These are phyloP conservation scores for Callosobruchus maculatus DNA, from an alignment of 2,888 invertebrate genomes.

Conservation along the genomic window DNA sequence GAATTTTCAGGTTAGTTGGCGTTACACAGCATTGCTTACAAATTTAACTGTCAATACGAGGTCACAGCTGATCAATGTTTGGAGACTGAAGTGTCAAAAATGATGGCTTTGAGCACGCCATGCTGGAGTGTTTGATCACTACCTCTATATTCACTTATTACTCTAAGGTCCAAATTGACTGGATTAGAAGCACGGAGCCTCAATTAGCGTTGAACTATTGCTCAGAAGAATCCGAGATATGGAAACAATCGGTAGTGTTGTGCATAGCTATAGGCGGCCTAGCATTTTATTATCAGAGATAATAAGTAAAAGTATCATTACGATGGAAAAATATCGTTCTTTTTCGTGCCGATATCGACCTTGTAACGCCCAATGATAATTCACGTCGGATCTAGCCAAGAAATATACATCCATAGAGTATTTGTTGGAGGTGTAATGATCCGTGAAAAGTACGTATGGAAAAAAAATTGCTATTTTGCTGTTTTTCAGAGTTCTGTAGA, in stretches of 20 bases:
- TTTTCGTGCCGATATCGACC: conserved; percentile 16
- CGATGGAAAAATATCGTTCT: conserved; percentile 3
- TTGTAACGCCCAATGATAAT: conserved; percentile 18
- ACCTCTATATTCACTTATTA: too few relatives aligned
- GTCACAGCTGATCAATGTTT: too few relatives aligned
- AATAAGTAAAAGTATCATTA: conserved; percentile 8
- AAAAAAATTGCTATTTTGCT: too few relatives aligned
- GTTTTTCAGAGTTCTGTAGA: too few relatives aligned
- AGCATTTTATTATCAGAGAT: conserved; percentile 5
- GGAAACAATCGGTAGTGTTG: neutral
- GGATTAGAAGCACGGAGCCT: neutral
- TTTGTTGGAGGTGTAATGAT: too few relatives aligned
- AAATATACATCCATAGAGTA: neutral
- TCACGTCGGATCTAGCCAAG: neutral
- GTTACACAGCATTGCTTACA: too few relatives aligned
- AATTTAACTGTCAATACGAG: too few relatives aligned
- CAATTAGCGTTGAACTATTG: conserved; percentile 9
- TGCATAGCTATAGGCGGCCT: neutral
- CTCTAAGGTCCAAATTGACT: neutral
- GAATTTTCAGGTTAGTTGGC: too few relatives aligned
- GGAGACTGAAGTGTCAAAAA: too few relatives aligned
- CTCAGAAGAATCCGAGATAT: neutral
- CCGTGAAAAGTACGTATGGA: too few relatives aligned
- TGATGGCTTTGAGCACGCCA: too few relatives aligned
- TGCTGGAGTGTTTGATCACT: too few relatives aligned